phyloP scores from a whole-genome alignment of 2,113 vertebrate species.

The Zosterops japonicus region DNA sequence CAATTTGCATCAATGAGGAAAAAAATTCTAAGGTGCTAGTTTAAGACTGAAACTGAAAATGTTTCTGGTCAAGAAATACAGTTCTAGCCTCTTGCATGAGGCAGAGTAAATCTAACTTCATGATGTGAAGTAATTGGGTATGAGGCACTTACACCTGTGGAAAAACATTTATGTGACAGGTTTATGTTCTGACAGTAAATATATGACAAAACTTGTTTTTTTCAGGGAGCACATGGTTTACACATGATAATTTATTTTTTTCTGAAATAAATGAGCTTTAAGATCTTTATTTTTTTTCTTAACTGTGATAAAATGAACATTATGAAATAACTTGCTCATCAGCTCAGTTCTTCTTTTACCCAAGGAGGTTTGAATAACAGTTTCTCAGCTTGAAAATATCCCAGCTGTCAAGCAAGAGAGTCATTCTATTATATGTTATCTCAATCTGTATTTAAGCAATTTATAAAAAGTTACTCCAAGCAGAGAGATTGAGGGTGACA shows the following conservation, averaged over 20 bases:
- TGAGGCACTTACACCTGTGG: conserved; percentile 25
- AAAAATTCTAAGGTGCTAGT: not conserved
- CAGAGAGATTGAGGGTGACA: not conserved
- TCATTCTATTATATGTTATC: not conserved
- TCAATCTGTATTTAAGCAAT: not conserved
- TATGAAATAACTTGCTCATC: not conserved
- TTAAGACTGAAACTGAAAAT: not conserved
- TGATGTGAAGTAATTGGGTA: conserved; percentile 38
- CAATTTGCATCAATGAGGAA: conserved; percentile 22
- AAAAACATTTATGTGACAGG: conserved; percentile 39
- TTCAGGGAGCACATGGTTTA: not conserved
- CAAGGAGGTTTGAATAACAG: not conserved
- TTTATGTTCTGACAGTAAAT: conserved; percentile 53
- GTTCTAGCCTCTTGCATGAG: not conserved
- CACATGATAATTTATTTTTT: conserved; percentile 16
- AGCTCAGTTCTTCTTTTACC: not conserved
- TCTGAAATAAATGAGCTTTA: not conserved
- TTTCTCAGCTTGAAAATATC: not conserved
- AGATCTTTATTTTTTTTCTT: not conserved
- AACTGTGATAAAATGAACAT: not conserved
- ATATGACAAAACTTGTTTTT: conserved; percentile 28
- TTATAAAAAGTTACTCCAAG: not conserved
- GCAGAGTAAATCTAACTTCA: conserved; percentile 49
- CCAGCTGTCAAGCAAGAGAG: not conserved
- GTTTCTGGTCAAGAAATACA: not conserved